phyloP scores from a whole-genome alignment of 2,888 invertebrate genomes.

The Willowsia nigromaculata region DNA sequence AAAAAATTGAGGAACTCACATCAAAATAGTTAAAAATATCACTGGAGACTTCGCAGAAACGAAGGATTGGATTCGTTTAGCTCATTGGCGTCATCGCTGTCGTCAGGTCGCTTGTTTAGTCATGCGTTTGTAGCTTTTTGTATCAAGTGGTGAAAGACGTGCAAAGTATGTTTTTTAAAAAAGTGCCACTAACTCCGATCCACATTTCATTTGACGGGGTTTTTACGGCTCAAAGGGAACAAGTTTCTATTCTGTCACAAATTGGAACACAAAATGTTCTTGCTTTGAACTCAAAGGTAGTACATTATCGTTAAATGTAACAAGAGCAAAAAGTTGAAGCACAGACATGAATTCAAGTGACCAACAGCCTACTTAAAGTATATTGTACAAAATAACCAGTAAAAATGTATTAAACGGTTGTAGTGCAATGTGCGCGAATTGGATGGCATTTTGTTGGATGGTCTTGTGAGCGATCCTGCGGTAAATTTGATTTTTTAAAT shows the following conservation, averaged over 20 bases:
- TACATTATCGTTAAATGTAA: not conserved
- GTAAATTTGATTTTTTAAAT: slow-evolving; percentile 50
- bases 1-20: no score
- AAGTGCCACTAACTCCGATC: not conserved
- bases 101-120: not conserved
- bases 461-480: slow-evolving; percentile 4
- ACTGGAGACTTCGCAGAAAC: no score
- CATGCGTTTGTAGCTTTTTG: not conserved
- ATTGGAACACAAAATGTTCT: not conserved
- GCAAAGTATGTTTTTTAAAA: slow-evolving; percentile 50
- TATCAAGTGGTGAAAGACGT: not conserved
- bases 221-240: not conserved
- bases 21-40: no score
- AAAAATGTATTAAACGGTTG: not conserved
- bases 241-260: slow-evolving; percentile 1
- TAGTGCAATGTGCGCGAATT: not conserved
- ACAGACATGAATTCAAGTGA: not conserved
- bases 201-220: not conserved
- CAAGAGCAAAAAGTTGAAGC: not conserved
- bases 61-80: no score
- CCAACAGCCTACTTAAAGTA: no score
- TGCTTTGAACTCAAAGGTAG: not conserved
- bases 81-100: not conserved
- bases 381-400: not conserved
- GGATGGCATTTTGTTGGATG: not conserved